These are phyloP conservation scores for Nautilus pompilius DNA, from an alignment of 1,140 invertebrate genomes.

Conservation along the genomic window DNA sequence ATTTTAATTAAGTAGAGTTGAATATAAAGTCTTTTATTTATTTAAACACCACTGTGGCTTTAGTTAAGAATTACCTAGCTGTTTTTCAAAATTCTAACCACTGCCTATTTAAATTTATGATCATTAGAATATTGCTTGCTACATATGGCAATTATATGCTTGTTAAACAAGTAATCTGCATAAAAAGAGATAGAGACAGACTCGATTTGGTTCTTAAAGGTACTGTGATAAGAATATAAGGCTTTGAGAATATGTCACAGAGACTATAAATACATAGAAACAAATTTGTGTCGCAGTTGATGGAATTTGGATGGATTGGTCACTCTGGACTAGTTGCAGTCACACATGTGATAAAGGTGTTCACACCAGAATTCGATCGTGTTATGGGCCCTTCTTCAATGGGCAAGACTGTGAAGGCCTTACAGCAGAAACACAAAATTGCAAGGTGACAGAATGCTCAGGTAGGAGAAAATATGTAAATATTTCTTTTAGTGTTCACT, in stretches of 20 bases:
- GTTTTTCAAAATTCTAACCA: too few relatives aligned
- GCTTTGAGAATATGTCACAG: neutral
- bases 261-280: neutral
- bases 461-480: too few relatives aligned
- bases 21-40: too few relatives aligned
- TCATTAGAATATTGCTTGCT: neutral
- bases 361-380: constrained; percentile 29
- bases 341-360: constrained; percentile 40
- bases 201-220: neutral
- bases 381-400: constrained; percentile 35
- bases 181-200: neutral
- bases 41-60: too few relatives aligned
- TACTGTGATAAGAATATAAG: neutral
- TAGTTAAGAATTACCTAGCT: too few relatives aligned
- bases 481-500: too few relatives aligned
- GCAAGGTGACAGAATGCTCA: constrained; percentile 34
- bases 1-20: too few relatives aligned
- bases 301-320: constrained; percentile 38
- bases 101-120: neutral
- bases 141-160: too few relatives aligned
- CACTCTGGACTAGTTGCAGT: constrained; percentile 36
- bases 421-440: constrained; percentile 24
- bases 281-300: constrained; percentile 28
- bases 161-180: neutral
- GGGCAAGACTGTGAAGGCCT: constrained; percentile 32